Percentiles rank a stretch among this genome's conserved stretches.
Conservation (phyloP, 2,888 invertebrate species). For the Drosophila dives region DNA sequence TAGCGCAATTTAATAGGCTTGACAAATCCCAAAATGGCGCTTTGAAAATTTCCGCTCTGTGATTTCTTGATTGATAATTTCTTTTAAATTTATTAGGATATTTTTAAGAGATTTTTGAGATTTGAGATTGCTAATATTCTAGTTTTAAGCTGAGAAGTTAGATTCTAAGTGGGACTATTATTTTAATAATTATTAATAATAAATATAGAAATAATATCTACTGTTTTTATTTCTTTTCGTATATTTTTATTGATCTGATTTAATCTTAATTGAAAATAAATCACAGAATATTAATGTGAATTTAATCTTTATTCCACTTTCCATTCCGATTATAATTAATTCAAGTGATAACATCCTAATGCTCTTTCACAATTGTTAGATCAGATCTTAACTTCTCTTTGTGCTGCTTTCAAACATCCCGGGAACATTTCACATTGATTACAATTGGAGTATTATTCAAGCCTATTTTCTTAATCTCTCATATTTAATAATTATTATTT, state of each 20-base stretch:
- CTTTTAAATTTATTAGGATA: background rate
- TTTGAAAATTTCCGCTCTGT: background rate
- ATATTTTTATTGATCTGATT: background rate
- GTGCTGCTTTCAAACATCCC: background rate
- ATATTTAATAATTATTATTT: background rate
- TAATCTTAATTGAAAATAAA: background rate
- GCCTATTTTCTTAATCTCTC: background rate
- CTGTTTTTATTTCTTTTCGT: background rate
- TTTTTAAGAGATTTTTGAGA: constrained; percentile 4
- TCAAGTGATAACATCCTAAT: background rate
- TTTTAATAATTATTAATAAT: background rate
- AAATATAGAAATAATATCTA: background rate
- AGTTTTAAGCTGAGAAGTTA: background rate
- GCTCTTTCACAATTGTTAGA: background rate
- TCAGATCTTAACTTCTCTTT: constrained; percentile 6
- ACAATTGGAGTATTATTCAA: constrained; percentile 12
- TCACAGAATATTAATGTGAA: background rate
- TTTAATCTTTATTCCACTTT: background rate
- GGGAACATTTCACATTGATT: background rate
- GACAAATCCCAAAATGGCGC: constrained; percentile 20
- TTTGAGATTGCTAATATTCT: background rate
- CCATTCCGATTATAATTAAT: background rate
- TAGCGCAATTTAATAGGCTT: constrained; percentile 18
- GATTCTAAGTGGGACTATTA: background rate
- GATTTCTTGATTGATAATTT: background rate